phyloP scores from a whole-genome alignment of 2,113 vertebrate species.

The Mustela nigripes region DNA sequence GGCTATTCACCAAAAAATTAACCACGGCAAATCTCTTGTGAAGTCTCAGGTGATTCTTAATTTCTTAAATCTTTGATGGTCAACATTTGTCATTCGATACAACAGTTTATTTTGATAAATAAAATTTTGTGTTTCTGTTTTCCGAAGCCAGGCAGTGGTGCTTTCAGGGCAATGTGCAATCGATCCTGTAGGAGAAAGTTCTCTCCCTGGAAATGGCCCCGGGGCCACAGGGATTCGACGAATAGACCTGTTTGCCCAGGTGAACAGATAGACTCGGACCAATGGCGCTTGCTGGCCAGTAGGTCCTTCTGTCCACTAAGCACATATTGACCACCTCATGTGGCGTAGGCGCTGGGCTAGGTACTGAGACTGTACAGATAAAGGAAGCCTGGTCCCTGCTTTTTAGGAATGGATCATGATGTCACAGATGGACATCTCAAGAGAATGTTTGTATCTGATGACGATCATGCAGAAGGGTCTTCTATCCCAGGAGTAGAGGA shows the following conservation, averaged over 20 bases:
- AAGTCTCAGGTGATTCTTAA: background rate
- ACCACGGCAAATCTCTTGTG: background rate
- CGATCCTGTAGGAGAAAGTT: background rate
- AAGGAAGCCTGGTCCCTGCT: background rate
- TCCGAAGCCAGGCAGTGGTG: background rate
- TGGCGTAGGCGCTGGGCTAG: background rate
- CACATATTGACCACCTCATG: rapidly evolving
- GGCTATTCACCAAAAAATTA: background rate
- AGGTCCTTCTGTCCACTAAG: background rate
- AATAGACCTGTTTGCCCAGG: background rate
- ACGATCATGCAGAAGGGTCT: background rate
- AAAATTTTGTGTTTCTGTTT: background rate
- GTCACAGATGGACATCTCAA: background rate
- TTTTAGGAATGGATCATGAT: background rate
- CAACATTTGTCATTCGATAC: background rate
- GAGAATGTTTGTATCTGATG: background rate
- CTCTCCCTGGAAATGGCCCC: background rate
- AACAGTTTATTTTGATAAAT: background rate
- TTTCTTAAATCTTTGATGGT: background rate
- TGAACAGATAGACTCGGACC: background rate
- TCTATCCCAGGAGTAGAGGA: background rate
- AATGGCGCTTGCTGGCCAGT: background rate
- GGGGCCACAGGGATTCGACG: background rate
- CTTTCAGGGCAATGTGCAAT: background rate
- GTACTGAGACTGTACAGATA: background rate